Conservation (phyloP, 2,888 invertebrate species). For the Tipula helvola region DNA sequence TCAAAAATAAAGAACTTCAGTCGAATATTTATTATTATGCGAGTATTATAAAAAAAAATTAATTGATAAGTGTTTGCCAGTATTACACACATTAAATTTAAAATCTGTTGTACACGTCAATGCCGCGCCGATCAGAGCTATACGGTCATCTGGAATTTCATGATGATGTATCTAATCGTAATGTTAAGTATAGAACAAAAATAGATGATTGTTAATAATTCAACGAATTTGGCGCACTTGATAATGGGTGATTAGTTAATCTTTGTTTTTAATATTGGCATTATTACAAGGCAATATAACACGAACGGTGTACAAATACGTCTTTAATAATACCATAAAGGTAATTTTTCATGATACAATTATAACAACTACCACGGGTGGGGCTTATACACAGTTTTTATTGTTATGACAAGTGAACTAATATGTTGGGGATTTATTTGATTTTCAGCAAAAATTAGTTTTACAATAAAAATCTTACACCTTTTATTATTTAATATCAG, state of each 20-base stretch:
- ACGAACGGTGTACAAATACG: too few species aligned
- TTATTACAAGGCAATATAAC: not conserved
- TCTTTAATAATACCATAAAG: too few species aligned
- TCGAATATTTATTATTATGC: not conserved
- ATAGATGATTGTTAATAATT: not conserved
- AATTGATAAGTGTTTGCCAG: not conserved
- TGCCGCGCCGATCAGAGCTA: not conserved
- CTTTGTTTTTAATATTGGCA: not conserved
- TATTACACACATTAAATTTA: not conserved
- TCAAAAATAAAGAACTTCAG: not conserved
- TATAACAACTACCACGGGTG: too few species aligned
- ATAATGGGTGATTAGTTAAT: not conserved
- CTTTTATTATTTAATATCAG: too few species aligned
- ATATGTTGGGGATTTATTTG: too few species aligned
- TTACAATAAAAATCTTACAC: too few species aligned
- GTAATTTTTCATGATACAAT: too few species aligned
- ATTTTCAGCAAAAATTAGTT: too few species aligned
- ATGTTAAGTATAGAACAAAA: not conserved
- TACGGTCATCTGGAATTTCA: not conserved
- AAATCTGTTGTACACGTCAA: slow-evolving; percentile 4
- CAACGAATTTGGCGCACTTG: not conserved
- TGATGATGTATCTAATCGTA: slow-evolving; percentile 4
- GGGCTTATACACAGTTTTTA: too few species aligned
- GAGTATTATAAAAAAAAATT: not conserved
- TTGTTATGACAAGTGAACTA: too few species aligned